phyloP scores from a whole-genome alignment of 2,113 vertebrate species.

The Ceuthmochares aereus region DNA sequence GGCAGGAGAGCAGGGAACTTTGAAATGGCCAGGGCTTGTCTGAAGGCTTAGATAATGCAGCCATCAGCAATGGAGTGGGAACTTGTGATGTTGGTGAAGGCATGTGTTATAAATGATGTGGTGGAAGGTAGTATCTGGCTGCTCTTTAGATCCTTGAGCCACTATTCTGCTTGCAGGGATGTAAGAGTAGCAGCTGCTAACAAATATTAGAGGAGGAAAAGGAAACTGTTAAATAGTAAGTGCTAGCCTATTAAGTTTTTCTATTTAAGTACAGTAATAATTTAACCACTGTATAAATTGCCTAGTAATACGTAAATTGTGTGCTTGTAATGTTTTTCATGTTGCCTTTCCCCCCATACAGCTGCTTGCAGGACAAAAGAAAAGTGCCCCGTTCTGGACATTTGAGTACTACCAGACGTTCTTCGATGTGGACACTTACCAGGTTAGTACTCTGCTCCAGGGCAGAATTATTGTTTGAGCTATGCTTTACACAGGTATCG shows the following conservation, averaged over 20 bases:
- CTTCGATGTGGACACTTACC: conserved; percentile 93
- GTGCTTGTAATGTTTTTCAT: background rate
- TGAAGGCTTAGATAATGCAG: background rate
- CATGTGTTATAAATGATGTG: background rate
- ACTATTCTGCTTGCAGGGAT: background rate
- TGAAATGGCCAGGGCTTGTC: background rate
- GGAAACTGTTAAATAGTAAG: background rate
- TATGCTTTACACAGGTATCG: background rate
- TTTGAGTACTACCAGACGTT: conserved; percentile 97
- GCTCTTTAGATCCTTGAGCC: background rate
- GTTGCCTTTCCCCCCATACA: conserved; percentile 49
- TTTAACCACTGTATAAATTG: background rate
- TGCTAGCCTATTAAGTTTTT: background rate
- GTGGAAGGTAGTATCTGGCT: background rate
- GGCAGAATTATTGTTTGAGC: background rate
- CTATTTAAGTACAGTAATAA: background rate
- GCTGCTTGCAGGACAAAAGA: conserved; percentile 91
- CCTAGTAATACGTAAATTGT: background rate
- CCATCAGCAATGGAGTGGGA: fast-evolving
- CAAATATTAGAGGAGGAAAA: background rate
- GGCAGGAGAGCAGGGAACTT: background rate
- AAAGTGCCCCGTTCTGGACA: conserved; percentile 93
- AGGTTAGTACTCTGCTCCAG: conserved; percentile 73
- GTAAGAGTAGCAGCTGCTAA: background rate
- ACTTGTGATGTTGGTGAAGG: background rate